These are phyloP conservation scores for Dromiciops gliroides DNA, from an alignment of 2,113 vertebrate genomes.

Conservation along the genomic window DNA sequence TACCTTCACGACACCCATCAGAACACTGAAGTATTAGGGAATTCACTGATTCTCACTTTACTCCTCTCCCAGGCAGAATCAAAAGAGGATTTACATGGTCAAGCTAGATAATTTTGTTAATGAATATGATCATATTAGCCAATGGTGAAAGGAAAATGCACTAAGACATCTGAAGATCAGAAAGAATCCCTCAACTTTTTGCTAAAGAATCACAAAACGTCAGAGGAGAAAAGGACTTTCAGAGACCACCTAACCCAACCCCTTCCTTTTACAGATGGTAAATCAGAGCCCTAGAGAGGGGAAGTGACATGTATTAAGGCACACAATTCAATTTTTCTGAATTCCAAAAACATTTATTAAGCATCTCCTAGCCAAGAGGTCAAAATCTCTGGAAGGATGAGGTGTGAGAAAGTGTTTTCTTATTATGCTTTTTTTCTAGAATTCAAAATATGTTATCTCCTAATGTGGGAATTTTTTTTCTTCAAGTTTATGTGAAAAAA, in stretches of 20 bases:
- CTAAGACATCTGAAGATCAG: background rate
- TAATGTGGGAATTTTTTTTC: background rate
- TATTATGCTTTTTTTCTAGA: background rate
- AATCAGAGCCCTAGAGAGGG: background rate
- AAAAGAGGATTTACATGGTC: background rate
- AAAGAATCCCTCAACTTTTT: background rate
- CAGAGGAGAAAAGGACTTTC: background rate
- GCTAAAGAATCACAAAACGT: background rate
- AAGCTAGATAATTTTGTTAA: background rate
- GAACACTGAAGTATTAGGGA: background rate
- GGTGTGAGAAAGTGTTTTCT: background rate
- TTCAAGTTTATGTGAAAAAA: background rate
- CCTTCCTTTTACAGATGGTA: background rate
- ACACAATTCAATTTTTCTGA: background rate
- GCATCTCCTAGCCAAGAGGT: background rate
- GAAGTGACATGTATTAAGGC: background rate
- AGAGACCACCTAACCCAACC: background rate
- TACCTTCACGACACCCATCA: background rate
- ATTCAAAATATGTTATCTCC: background rate
- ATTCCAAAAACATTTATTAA: background rate
- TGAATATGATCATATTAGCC: background rate
- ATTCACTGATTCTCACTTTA: background rate
- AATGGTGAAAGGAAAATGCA: background rate
- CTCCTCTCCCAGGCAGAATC: background rate
- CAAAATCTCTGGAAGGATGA: background rate